These are phyloP conservation scores for Lacanobia wlatinum DNA, from an alignment of 2,888 invertebrate species.

Conservation along the genomic window DNA sequence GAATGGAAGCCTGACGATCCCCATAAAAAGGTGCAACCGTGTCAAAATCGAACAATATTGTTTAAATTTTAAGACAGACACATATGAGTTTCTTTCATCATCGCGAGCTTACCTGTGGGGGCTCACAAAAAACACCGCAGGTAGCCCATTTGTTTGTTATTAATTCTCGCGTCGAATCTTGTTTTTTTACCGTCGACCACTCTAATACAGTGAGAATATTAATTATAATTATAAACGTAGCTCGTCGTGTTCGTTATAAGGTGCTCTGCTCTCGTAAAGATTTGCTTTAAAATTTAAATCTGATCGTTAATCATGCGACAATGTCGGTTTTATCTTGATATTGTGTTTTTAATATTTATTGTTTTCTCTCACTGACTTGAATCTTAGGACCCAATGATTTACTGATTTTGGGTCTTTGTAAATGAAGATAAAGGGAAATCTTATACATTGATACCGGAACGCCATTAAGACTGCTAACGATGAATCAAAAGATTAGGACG, in stretches of 20 bases:
- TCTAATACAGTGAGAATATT: constrained; percentile 91
- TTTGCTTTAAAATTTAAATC: constrained; percentile 88
- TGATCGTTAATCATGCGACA: constrained; percentile 90
- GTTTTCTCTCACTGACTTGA: constrained; percentile 70
- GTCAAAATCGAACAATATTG: constrained; percentile 88
- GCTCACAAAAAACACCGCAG: constrained; percentile 89
- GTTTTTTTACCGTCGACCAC: constrained; percentile 86
- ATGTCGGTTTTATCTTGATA: constrained; percentile 87
- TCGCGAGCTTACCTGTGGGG: constrained; percentile 87
- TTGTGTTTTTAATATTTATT: constrained; percentile 78
- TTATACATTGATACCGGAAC: constrained; percentile 40
- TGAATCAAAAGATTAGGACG: constrained; percentile 48
- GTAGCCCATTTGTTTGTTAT: constrained; percentile 91
- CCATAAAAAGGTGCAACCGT: constrained; percentile 88
- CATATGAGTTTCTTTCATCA: constrained; percentile 88
- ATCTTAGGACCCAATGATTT: constrained; percentile 71
- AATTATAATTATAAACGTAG: constrained; percentile 91
- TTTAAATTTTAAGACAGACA: constrained; percentile 88
- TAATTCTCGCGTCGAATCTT: constrained; percentile 90
- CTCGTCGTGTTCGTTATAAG: constrained; percentile 86
- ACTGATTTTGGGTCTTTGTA: constrained; percentile 62
- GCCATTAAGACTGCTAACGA: constrained; percentile 30
- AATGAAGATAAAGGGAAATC: constrained; percentile 47
- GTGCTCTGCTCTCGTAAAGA: constrained; percentile 82
- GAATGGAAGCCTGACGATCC: constrained; percentile 81